These are phyloP conservation scores for Tor tambroides DNA, from an alignment of 2,113 vertebrate species.

Conservation along the genomic window DNA sequence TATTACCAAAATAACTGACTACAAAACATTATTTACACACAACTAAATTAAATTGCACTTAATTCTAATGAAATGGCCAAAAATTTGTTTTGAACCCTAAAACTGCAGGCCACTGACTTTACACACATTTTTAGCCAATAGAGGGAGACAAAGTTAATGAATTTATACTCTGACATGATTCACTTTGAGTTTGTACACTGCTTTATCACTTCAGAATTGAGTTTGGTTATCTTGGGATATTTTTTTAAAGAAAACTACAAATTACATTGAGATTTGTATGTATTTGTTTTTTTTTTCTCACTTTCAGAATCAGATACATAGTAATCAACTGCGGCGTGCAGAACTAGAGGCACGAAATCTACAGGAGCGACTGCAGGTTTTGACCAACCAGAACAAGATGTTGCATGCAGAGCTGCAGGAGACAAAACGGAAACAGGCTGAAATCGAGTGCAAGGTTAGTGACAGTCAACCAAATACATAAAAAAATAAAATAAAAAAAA, in stretches of 20 bases:
- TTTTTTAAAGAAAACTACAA: background rate
- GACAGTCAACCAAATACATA: background rate
- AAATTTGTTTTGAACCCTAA: background rate
- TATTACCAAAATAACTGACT: background rate
- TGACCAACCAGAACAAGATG: slow-evolving; percentile 89
- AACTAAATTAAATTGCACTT: background rate
- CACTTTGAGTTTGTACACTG: background rate
- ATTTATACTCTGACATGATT: background rate
- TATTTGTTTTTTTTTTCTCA: background rate
- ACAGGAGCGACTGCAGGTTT: slow-evolving; percentile 82
- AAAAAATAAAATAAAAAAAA: background rate
- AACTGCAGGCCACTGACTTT: background rate
- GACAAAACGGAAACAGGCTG: slow-evolving; percentile 90
- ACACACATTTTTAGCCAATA: background rate
- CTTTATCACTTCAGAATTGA: background rate
- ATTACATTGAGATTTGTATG: background rate
- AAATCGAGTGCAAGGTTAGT: slow-evolving; percentile 91
- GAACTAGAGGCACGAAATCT: slow-evolving; percentile 84
- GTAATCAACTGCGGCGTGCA: slow-evolving; percentile 90
- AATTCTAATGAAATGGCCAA: background rate
- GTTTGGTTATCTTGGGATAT: background rate
- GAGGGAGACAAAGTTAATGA: slow-evolving; percentile 25
- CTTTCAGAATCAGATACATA: slow-evolving; percentile 91
- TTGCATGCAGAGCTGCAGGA: slow-evolving; percentile 85
- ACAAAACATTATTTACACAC: background rate